Base-by-base conservation (phyloP, 1,140 invertebrate species). In the Trichonephila clavipes region DNA sequence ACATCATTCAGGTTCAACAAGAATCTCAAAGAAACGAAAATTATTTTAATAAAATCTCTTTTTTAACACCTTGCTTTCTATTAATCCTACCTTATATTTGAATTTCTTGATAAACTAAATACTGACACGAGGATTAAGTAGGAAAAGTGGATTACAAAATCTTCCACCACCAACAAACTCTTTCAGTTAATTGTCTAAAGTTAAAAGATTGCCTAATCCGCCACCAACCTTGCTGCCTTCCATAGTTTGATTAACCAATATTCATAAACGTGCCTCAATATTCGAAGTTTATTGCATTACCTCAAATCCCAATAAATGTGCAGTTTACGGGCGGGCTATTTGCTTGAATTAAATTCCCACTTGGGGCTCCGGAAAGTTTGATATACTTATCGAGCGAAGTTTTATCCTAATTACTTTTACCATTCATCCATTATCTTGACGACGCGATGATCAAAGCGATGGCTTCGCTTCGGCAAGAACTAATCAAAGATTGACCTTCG, bases 371-470 rank as follows among this genome's bases (percentile, higher is more conserved):
- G 24, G 44, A 85, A 85, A 34, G 34, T 88, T 88, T 1, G 24
- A 88, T 64, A 88, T 62, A 88, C 86, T 64, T 64, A 88, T 88
- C 61, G 59, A 88, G 66, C 24, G 28, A 40, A 88, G 51, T 40
- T 64, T 58, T 88, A n/a, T 66, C 86, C 61, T 88, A 88, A 88
- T 88, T 88, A 64, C 86, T 88, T 88, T 88, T 88, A 19, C 62
- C 86, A 64, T 64, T 64, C 86, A 88, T 88, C 86, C 86, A 88
- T 88, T 88, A 88, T 88, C 86, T 64, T 24, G 61, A 58, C 24
- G 64, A 58, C 64, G 18, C 19, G 40, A 66, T 66, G 86, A 88
- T 88, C 58, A 88, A 64, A 64, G 59, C 62, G 44, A 66, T 44
- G 34, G 28, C 12, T 66, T 14, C 16, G 19, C 34, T 64, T 85